Conservation (phyloP, 2,888 invertebrate species). For the Rhodophaea formosa region DNA sequence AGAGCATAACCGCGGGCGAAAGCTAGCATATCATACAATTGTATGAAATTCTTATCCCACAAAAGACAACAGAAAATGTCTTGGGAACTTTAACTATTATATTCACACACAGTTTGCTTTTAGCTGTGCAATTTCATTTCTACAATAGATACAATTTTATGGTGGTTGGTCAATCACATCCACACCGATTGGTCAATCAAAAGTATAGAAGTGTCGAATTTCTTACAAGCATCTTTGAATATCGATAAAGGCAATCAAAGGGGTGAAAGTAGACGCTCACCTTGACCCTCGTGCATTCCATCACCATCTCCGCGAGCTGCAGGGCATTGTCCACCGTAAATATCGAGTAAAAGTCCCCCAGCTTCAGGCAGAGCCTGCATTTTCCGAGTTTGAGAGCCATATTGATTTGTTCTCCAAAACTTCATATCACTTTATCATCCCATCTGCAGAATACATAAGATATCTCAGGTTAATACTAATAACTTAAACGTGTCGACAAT, state of each 20-base stretch:
- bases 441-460: slow-evolving; percentile 36
- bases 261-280: slow-evolving; percentile 40
- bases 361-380: slow-evolving; percentile 79
- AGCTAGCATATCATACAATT: no score
- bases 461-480: slow-evolving; percentile 10
- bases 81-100: neutral
- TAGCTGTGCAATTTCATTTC: neutral
- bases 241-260: neutral
- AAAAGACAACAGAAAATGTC: neutral
- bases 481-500: neutral
- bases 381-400: slow-evolving; percentile 79
- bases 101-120: neutral
- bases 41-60: neutral
- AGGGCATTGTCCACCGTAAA: slow-evolving; percentile 74
- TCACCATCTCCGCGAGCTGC: slow-evolving; percentile 76
- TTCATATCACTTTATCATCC: slow-evolving; percentile 61
- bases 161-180: neutral
- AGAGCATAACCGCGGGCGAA: no score
- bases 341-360: slow-evolving; percentile 78
- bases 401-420: slow-evolving; percentile 69
- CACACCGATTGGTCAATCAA: neutral
- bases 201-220: neutral
- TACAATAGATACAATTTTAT: neutral
- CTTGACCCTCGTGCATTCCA: slow-evolving; percentile 75
- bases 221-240: slow-evolving; percentile 3